Percentiles rank a stretch among this genome's conserved stretches.
Conservation (phyloP, 1,140 invertebrate genomes). For the Lasioglossum albipes region DNA sequence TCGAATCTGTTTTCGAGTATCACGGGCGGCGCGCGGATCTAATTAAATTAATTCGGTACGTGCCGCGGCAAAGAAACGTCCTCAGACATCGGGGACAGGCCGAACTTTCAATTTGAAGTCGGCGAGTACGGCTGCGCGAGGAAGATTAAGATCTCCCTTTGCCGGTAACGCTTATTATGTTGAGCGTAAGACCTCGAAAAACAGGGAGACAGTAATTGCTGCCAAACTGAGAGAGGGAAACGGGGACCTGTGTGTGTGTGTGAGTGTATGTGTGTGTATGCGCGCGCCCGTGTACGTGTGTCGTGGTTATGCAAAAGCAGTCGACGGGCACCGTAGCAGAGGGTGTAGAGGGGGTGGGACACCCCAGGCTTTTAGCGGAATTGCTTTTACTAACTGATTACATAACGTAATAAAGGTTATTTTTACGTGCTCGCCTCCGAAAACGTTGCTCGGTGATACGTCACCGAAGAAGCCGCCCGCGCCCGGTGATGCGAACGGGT, state of each 20-base stretch:
- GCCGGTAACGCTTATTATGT: slow-evolving; percentile 56
- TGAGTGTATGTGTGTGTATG: too few relatives aligned
- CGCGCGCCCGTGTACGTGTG: not conserved
- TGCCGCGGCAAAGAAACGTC: slow-evolving; percentile 3
- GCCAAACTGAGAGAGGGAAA: slow-evolving; percentile 33
- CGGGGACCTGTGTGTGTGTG: not conserved
- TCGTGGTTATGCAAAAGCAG: slow-evolving; percentile 62
- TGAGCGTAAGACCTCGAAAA: slow-evolving; percentile 50
- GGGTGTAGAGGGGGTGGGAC: not conserved
- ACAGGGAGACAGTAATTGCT: slow-evolving; percentile 58
- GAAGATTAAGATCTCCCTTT: slow-evolving; percentile 54
- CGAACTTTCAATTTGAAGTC: slow-evolving; percentile 52
- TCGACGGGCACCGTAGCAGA: not conserved
- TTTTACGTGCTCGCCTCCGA: slow-evolving; percentile 53
- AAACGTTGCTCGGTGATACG: slow-evolving; percentile 45
- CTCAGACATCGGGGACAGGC: not conserved
- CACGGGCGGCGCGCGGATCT: not conserved
- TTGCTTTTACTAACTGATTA: slow-evolving; percentile 68
- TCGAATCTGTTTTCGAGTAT: not conserved
- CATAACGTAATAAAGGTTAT: slow-evolving; percentile 64
- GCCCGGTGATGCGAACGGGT: too few relatives aligned
- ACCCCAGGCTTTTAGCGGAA: slow-evolving; percentile 62
- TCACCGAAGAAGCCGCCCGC: slow-evolving; percentile 35
- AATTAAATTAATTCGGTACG: slow-evolving; percentile 56
- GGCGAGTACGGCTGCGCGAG: not conserved